Evolutionary conservation across 2,888 invertebrate genomes (phyloP), one percentile per base, ranked within the genome.

Genomic region (Gibbula magus): DNA sequence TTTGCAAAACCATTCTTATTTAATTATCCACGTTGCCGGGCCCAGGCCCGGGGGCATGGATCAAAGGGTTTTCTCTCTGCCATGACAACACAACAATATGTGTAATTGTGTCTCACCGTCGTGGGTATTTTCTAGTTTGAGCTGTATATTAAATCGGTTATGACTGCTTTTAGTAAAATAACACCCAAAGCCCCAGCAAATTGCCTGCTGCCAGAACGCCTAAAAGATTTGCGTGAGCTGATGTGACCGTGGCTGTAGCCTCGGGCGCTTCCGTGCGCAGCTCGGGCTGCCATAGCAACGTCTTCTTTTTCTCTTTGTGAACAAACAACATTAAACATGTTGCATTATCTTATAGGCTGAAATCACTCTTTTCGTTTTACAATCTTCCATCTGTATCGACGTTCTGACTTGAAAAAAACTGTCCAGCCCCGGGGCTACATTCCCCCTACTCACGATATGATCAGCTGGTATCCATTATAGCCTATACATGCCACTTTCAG

Each of bases 1-100:
- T 83, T 81, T 80, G 80, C 66, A 74, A 66, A 73, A 81, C 79
- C 80, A 79, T 81, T 84, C 78, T 82, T 80, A 82, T 83, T 83
- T 82, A 81, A 84, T 84, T 84, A 84, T 78, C 79, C 81, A 74
- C 61, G 79, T 83, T 83, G 80, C 79, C 67, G 80, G 79, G 61
- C 76, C 78, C 25, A 18, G 16, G 45, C 76, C 78, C 8, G 32
- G 13, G 82, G 83, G 80, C 25, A 18, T n/a, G 75, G 82, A 83
- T 83, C 83, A 83, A 83, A 83, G 79, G 77, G 77, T 51, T 53
- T 66, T 78, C 74, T 83, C 74, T 56, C 54, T 45, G 29, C 77
- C 61, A 45, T 54, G 80, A 78, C 80, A 75, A 75, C 66, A 78
- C 54, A 76, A 81, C 79, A 83, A 81, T 78, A 66, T 70, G 61